Evolutionary conservation across 1,140 invertebrate genomes (phyloP), one percentile per base, ranked within the genome.

Genomic region (Anadara kagoshimensis): DNA sequence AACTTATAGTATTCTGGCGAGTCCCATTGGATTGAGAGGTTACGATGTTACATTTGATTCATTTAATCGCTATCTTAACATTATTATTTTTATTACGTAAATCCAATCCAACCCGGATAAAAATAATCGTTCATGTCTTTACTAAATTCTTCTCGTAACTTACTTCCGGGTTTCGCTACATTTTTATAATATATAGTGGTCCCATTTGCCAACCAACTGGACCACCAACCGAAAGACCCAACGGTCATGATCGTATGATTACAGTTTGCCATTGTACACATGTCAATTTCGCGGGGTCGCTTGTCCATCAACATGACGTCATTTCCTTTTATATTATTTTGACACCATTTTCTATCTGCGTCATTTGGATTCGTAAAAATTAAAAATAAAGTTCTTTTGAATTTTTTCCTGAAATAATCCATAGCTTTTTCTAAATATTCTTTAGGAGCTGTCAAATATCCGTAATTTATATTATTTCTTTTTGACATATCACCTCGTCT

Each of bases 161-260:
- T 36, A 49, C 74, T 78, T 36, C 64, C 69, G 18, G 44, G 53
- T 61, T 20, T 66, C 5, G 76, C 69, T 20, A 74, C 80, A 57
- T 80, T 63, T 62, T 76, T 82, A 49, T 74, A 82, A 53, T 82
- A 82, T 0, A 81, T 41, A 10, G 74, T 76, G 1, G 68, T 79
- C 1, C 78, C 81, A 66, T 81, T 79, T 2, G 64, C 62, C 14
- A 86, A 43, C 68, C 79, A 86, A 22, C 69, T 78, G 20, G 75
- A 69, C 85, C 85, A 86, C 83, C 85, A 86, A 3, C 81, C 80
- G 67, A 84, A 86, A 4, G 85, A 83, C 5, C 85, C 85, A 5
- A 82, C 82, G 0, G 78, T 83, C 44, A 86, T 84, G 14, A 86
- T 78, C 4, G 77, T 81, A 53, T 86, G 82, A 64, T 86, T 78